phyloP scores from a whole-genome alignment of 2,888 invertebrate genomes.

The Chrysotoxum bicinctum region DNA sequence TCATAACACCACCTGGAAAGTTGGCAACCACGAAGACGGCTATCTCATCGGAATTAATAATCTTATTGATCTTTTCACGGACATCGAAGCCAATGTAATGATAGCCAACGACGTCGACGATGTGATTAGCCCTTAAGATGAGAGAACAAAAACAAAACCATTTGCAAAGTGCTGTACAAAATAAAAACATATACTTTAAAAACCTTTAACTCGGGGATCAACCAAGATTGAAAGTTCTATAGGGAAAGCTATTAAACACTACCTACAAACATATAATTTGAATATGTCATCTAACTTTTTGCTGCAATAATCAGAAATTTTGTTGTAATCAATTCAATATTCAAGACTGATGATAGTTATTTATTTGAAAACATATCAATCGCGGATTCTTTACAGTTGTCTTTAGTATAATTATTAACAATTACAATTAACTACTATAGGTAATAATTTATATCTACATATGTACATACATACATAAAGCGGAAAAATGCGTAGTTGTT shows the following conservation, averaged over 20 bases:
- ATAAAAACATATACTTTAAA: not conserved
- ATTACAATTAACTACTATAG: not conserved
- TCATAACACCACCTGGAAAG: constrained; percentile 93
- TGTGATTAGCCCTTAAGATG: constrained; percentile 11
- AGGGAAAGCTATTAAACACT: not conserved
- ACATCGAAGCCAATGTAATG: constrained; percentile 74
- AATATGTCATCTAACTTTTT: constrained; percentile 5
- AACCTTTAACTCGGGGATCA: not conserved
- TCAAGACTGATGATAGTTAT: constrained; percentile 69
- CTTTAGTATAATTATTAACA: constrained; percentile 1
- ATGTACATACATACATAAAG: not conserved
- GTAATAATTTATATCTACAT: constrained; percentile 8
- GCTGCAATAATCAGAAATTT: constrained; percentile 20
- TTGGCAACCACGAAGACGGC: constrained; percentile 98
- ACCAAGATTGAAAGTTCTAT: not conserved
- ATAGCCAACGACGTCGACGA: not conserved
- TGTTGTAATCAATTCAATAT: constrained; percentile 48
- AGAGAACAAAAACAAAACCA: not conserved
- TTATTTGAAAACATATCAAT: constrained; percentile 32
- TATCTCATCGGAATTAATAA: constrained; percentile 96
- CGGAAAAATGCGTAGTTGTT: not conserved
- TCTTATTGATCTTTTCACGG: constrained; percentile 90
- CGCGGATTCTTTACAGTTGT: not conserved
- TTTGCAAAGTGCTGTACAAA: not conserved
- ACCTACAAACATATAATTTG: not conserved